Base-by-base conservation (phyloP, 2,113 vertebrate genomes). In the Garra rufa region DNA sequence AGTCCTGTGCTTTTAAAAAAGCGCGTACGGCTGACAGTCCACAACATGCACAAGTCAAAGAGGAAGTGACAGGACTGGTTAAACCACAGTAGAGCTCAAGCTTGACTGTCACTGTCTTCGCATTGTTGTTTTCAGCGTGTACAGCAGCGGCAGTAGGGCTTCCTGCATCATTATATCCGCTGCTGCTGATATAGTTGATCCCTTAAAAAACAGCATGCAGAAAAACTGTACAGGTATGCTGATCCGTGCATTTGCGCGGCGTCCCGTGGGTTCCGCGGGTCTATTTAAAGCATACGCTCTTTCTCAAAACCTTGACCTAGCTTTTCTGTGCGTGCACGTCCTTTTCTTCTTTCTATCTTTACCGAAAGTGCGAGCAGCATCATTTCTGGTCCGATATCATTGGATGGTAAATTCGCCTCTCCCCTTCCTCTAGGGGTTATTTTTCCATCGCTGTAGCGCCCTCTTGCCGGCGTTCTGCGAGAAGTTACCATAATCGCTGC, bases 251-350 rank as follows among this genome's bases (percentile, higher is more conserved):
- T 48, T 17, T 15, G 13, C 43, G 43, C 6, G 43, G 3, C 41
- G 57, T 67, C 61, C 59, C 44, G 59, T 14, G 59, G 26, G 77
- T 6, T 14, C 43, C n/a, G 41, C 17, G 78, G 43, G 3, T 81
- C 61, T 67, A 81, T 67, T 81, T 65, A 28, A 63, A 79, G 77
- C 77, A 2, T 59, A 38, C 28, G 77, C 41, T 65, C 15, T 80
- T 81, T 34, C 9, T 8, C n/a, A 63, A 81, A 67, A 67, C 61
- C 59, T 81, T 81, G 78, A 81, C 78, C 77, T 30, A 79, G 41
- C 77, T 79, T 55, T 57, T 55, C 50, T 1, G 19, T n/a, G 75
- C 30, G 50, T 2, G 15, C 41, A 15, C n/a, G 77, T 65, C 41
- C 77, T 79, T 79, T 63, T 41, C 77, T 43, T 24, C n/a, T 24